Evolutionary conservation across 2,113 vertebrate species (phyloP).

Genomic region (Anarrhichthys ocellatus): DNA sequence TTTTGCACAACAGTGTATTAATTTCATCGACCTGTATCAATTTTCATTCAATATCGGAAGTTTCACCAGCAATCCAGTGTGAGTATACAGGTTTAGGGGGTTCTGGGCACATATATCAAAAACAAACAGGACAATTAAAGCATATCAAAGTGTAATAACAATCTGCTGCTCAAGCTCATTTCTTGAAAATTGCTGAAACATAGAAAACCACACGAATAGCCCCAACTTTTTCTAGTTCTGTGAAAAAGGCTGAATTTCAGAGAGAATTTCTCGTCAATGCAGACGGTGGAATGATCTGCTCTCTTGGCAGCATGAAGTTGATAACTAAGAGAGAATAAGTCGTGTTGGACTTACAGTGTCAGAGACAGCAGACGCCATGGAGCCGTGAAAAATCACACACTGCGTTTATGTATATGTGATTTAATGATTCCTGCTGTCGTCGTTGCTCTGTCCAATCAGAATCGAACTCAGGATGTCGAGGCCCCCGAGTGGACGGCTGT

Average conservation of each 20-base stretch:
- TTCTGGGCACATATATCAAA: background rate
- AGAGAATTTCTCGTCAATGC: background rate
- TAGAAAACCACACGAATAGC: background rate
- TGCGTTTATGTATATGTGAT: constrained; percentile 10
- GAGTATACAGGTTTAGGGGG: background rate
- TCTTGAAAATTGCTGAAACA: background rate
- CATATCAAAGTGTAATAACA: background rate
- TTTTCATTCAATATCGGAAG: background rate
- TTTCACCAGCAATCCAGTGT: background rate
- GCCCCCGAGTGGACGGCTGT: constrained; percentile 9
- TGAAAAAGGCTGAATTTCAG: background rate
- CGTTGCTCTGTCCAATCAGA: constrained; percentile 20
- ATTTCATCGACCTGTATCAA: background rate
- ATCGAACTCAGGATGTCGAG: constrained; percentile 5
- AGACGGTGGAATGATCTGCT: background rate
- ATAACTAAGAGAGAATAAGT: background rate
- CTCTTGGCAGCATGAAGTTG: constrained; percentile 8
- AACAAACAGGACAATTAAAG: background rate
- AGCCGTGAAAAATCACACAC: constrained; percentile 7
- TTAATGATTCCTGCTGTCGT: constrained; percentile 47
- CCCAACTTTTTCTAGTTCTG: background rate
- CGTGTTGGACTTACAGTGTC: constrained; percentile 1
- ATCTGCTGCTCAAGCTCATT: background rate
- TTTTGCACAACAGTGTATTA: background rate
- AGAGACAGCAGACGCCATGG: constrained; percentile 7